Percentiles rank a stretch among this genome's conserved stretches.
Evolutionary conservation across 1,140 invertebrate genomes (phyloP).

Genomic region (Ceratitis capitata): DNA sequence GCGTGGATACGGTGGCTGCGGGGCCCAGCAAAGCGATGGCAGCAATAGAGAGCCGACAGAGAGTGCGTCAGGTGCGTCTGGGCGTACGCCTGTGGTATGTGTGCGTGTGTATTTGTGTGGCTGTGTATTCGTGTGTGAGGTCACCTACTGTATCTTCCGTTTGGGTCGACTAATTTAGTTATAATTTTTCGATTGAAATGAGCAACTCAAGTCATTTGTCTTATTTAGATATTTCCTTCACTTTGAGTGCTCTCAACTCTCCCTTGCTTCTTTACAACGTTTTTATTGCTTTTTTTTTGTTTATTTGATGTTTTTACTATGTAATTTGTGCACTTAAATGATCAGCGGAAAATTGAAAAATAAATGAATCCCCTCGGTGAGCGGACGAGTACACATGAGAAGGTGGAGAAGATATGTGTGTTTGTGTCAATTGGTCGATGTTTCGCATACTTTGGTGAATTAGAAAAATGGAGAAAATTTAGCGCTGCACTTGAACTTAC

Average conservation of each 20-base stretch:
- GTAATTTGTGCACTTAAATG: slow-evolving; percentile 17
- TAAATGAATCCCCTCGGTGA: neutral
- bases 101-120: neutral
- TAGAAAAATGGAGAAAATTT: too few species aligned
- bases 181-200: slow-evolving; percentile 13
- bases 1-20: neutral
- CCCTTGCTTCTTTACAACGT: neutral
- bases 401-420: neutral
- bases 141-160: neutral
- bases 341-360: slow-evolving; percentile 23
- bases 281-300: neutral
- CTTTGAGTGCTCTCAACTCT: neutral
- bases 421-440: too few species aligned
- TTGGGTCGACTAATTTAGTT: slow-evolving; percentile 27
- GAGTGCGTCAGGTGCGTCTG: neutral
- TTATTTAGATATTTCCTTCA: neutral
- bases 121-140: neutral
- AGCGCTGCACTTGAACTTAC: too few species aligned
- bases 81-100: neutral
- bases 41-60: neutral
- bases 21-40: neutral
- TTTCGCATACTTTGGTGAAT: too few species aligned
- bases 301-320: neutral
- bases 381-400: too few species aligned
- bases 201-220: slow-evolving; percentile 30